phyloP scores from a whole-genome alignment of 2,797 vertebrate genomes.

The Ctenopoma kingsleyae region DNA sequence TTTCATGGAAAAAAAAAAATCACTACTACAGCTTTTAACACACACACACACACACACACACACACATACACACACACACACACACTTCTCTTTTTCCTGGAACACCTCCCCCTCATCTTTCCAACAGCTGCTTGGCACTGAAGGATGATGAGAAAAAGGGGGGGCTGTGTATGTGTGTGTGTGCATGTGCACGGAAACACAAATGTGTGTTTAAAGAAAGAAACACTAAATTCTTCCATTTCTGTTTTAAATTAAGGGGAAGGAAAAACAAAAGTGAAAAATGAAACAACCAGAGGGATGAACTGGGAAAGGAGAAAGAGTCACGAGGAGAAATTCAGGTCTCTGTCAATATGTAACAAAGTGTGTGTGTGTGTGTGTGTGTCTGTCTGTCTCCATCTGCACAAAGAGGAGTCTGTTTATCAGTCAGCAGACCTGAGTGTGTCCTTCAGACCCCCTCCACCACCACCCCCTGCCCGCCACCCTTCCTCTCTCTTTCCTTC shows the following conservation, averaged over 20 bases:
- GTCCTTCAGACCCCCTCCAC: conserved; percentile 44
- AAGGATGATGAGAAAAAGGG: conserved; percentile 40
- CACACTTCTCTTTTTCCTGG: conserved; percentile 44
- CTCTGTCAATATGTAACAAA: conserved; percentile 74
- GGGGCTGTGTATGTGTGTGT: conserved; percentile 6
- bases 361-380: conserved; percentile 35
- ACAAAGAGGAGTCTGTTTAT: conserved; percentile 84
- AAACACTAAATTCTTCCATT: conserved; percentile 62
- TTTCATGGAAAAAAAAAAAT: conserved; percentile 54
- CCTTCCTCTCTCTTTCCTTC: conserved; percentile 55
- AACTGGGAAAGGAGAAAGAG: conserved; percentile 28
- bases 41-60: conserved; percentile 18
- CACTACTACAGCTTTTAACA: conserved; percentile 21
- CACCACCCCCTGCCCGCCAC: neutral
- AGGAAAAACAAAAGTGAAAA: neutral
- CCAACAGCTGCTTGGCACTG: conserved; percentile 79
- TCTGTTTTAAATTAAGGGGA: conserved; percentile 72
- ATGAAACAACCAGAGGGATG: conserved; percentile 15
- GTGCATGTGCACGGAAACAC: neutral
- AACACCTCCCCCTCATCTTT: conserved; percentile 52
- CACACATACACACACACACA: conserved; percentile 23
- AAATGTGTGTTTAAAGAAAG: conserved; percentile 42
- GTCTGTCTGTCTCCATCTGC: conserved; percentile 43
- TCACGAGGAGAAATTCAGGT: conserved; percentile 70
- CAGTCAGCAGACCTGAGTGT: conserved; percentile 72